Base-by-base conservation (phyloP, 37 sponge, comb jelly and placozoan genomes). In the Tethya wilhelma region DNA sequence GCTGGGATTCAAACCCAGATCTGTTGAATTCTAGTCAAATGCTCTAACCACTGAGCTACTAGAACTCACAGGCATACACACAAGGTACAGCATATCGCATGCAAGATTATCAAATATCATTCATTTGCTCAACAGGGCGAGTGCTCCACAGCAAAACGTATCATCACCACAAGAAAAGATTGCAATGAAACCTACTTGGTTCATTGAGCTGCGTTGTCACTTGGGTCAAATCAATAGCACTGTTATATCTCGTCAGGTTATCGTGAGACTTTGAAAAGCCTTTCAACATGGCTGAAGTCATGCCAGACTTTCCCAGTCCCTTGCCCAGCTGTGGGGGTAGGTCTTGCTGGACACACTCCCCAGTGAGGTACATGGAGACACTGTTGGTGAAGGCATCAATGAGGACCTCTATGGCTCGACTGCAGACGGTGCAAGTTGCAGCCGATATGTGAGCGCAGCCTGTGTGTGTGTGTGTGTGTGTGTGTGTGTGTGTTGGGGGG, bases 381-480 rank as follows among this genome's bases (percentile, higher is more conserved):
- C 73, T 73, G 53, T 64, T 58, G 9, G 86, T 85, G 55, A 85
- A 84, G 44, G 84, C 75, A 67, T 84, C 84, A 28, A 84, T 70
- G 44, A 84, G 68, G 1, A 41, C 2, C 14, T 84, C 84, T 14
- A 84, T 75, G n/a, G 59, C 40, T 22, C 19, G 8, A 32, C 56
- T 75, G 59, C 84, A 84, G 20, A 29, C 19, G 23, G 75, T 20
- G 46, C 84, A 84, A 0, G 26, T 38, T 12, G 76, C 33, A 23
- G 67, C 67, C 30, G 20, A 38, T 0, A 4, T 19, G 44, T 74
- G 73, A 28, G 43, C 7, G 46, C 86, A 86, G 63, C 0, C 73
- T 78, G 42, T 22, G 23, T 34, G 22, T n/a, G n/a, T n/a, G n/a
- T n/a, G n/a, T n/a, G n/a, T 25, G 14, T 45, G 74, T 55, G 56